Conservation (phyloP, 2,113 vertebrate genomes). For the Cichladusa arquata region DNA sequence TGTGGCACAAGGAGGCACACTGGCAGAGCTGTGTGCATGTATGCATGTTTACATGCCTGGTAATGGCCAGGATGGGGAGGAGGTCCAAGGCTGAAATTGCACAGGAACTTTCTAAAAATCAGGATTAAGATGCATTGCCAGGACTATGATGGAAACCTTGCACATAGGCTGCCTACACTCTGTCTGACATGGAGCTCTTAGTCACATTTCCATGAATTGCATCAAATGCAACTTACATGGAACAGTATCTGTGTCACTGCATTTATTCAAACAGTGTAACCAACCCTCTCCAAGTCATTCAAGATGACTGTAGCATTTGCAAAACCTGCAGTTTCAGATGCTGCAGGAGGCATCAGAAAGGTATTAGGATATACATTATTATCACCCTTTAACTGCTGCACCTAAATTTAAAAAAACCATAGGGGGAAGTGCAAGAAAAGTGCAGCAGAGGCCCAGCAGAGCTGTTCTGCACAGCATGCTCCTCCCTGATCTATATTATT, state of each 20-base stretch:
- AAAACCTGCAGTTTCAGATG: not conserved
- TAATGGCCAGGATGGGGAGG: not conserved
- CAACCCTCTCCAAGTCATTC: not conserved
- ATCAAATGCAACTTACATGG: not conserved
- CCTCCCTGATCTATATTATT: not conserved
- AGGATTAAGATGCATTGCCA: not conserved
- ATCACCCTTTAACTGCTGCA: not conserved
- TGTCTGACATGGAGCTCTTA: not conserved
- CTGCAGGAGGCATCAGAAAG: not conserved
- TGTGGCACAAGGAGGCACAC: accelerated
- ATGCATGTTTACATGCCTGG: not conserved
- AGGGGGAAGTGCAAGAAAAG: not conserved
- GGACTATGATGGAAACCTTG: not conserved
- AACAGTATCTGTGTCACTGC: not conserved
- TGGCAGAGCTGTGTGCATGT: accelerated
- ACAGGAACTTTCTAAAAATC: not conserved
- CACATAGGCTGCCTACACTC: not conserved
- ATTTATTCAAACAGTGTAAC: not conserved
- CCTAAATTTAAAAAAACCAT: not conserved
- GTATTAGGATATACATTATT: not conserved
- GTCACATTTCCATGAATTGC: not conserved
- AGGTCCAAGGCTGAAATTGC: not conserved
- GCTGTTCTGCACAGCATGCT: not conserved
- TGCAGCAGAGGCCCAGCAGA: not conserved
- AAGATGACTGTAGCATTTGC: not conserved